Evolutionary conservation across 1,140 invertebrate species (phyloP).

Genomic region (Euglossa dilemma): DNA sequence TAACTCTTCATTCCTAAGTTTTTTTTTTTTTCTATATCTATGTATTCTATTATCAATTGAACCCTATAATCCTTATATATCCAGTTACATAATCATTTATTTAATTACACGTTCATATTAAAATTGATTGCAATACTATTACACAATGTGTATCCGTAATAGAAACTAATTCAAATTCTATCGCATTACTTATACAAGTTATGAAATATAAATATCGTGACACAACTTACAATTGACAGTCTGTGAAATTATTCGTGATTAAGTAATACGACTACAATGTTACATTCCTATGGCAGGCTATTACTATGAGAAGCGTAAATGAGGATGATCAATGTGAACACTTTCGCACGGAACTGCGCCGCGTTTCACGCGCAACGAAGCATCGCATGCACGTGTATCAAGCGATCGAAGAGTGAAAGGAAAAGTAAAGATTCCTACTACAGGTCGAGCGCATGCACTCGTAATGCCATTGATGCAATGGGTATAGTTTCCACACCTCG

Average conservation of each 20-base stretch:
- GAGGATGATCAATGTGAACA: neutral
- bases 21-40: too few relatives aligned
- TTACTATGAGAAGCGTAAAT: neutral
- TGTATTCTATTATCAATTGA: too few relatives aligned
- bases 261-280: neutral
- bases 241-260: too few relatives aligned
- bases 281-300: neutral
- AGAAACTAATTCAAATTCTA: neutral
- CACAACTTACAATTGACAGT: too few relatives aligned
- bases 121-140: too few relatives aligned
- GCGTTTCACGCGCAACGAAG: neutral
- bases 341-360: neutral
- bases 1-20: too few relatives aligned
- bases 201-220: too few relatives aligned
- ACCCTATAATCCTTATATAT: too few relatives aligned
- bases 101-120: too few relatives aligned
- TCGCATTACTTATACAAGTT: too few relatives aligned
- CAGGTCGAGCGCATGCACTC: neutral
- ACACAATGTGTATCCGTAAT: too few relatives aligned
- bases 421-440: conserved; percentile 13
- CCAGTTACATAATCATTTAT: too few relatives aligned
- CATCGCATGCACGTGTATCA: neutral
- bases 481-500: neutral
- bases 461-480: neutral
- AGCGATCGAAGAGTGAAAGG: conserved; percentile 7